Evolutionary conservation across 2,797 vertebrate species (phyloP).

Genomic region (Pantherophis alleghaniensis): DNA sequence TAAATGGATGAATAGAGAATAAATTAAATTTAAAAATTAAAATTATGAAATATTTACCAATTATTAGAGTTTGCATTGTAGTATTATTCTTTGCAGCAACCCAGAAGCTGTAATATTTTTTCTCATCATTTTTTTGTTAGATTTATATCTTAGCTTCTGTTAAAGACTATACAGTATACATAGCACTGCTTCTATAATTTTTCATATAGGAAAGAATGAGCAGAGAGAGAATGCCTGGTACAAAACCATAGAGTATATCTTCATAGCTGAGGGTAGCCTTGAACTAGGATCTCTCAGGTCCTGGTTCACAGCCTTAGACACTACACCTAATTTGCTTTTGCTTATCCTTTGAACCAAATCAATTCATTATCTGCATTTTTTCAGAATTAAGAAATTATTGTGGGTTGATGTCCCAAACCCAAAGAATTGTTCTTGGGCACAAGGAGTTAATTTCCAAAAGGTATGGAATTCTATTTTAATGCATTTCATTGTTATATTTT

Average conservation of each 20-base stretch:
- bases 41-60: not conserved
- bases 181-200: not conserved
- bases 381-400: conserved; percentile 88
- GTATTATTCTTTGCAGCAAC: not conserved
- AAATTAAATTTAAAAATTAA: not conserved
- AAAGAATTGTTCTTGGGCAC: conserved; percentile 95
- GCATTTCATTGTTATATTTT: not conserved
- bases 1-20: not conserved
- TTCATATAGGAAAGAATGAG: not conserved
- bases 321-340: not conserved
- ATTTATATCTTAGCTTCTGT: not conserved
- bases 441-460: conserved; percentile 89
- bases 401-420: conserved; percentile 97
- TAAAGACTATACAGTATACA: not conserved
- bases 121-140: not conserved
- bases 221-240: not conserved
- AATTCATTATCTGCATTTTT: conserved; percentile 41
- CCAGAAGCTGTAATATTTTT: not conserved
- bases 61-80: not conserved
- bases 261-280: not conserved
- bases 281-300: not conserved
- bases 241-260: not conserved
- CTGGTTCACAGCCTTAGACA: not conserved
- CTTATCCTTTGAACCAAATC: not conserved
- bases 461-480: conserved; percentile 68